Evolutionary conservation across 2,888 invertebrate species (phyloP).

Genomic region (Dicranocentrus wangi): DNA sequence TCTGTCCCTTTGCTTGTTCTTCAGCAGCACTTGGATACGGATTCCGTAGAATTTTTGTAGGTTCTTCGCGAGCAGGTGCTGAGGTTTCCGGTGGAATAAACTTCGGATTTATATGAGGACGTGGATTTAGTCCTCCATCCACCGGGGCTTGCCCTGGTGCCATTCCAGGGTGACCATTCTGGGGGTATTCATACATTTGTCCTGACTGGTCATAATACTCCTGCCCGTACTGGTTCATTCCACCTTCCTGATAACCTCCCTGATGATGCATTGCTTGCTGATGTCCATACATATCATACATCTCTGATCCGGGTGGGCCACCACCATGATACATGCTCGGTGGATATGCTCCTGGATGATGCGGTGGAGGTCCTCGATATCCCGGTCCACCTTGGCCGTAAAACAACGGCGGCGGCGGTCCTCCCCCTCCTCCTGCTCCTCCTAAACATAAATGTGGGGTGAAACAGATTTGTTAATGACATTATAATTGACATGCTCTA

Average conservation of each 20-base stretch:
- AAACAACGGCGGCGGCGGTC: no score
- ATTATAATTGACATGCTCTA: no score
- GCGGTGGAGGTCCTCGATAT: no score
- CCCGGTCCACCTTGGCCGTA: no score
- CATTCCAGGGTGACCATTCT: not conserved
- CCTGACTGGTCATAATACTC: slow-evolving; percentile 26
- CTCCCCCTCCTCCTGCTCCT: no score
- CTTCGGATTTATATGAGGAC: slow-evolving; percentile 10
- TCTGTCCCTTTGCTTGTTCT: not conserved
- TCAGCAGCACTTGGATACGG: slow-evolving; percentile 24
- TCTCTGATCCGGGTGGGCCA: no score
- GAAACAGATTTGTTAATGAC: no score
- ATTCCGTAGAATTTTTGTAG: slow-evolving; percentile 41
- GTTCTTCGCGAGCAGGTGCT: not conserved
- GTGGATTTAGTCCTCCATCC: not conserved
- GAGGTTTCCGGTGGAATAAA: slow-evolving; percentile 11
- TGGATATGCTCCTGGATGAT: no score
- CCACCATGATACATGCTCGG: no score
- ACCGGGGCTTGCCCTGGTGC: not conserved
- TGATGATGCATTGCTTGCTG: not conserved
- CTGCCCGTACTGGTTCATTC: not conserved
- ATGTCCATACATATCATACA: no score
- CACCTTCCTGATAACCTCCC: not conserved
- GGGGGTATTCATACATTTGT: slow-evolving; percentile 26
- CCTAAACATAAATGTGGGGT: no score